Conservation (phyloP, 2,888 invertebrate genomes). For the Chalcis sispes region DNA sequence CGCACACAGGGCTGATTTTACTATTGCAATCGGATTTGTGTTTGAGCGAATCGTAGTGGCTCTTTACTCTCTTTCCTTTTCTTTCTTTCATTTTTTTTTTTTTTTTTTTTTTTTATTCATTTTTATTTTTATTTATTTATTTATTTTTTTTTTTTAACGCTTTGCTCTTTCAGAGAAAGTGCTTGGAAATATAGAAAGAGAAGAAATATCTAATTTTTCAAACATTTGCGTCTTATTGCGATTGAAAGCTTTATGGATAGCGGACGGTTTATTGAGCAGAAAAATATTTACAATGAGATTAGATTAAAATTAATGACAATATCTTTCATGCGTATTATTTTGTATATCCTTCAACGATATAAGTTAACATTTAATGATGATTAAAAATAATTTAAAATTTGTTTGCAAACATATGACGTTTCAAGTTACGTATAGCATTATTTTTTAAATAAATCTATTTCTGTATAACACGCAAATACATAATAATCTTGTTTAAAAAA, state of each 20-base stretch:
- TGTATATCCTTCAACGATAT: neutral
- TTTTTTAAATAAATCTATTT: too few relatives aligned
- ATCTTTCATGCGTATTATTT: neutral
- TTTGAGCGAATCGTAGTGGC: neutral
- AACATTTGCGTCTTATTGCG: neutral
- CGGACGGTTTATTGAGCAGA: too few relatives aligned
- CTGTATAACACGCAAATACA: too few relatives aligned
- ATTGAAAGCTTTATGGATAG: too few relatives aligned
- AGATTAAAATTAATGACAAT: too few relatives aligned
- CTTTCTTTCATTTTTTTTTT: too few relatives aligned
- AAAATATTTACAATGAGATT: neutral
- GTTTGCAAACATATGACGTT: too few relatives aligned
- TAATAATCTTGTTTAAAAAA: too few relatives aligned
- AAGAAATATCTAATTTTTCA: neutral
- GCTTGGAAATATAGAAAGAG: neutral
- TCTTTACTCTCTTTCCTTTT: neutral
- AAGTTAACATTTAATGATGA: neutral
- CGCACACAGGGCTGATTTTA: slow-evolving; percentile 2
- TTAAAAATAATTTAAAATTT: too few relatives aligned
- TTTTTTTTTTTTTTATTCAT: too few relatives aligned
- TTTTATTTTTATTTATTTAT: too few relatives aligned
- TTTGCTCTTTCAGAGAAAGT: neutral
- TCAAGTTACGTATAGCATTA: too few relatives aligned
- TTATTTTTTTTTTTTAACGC: neutral
- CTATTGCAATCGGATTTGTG: slow-evolving; percentile 18